phyloP scores from a whole-genome alignment of 1,140 invertebrate genomes.

The Heterodera schachtii region DNA sequence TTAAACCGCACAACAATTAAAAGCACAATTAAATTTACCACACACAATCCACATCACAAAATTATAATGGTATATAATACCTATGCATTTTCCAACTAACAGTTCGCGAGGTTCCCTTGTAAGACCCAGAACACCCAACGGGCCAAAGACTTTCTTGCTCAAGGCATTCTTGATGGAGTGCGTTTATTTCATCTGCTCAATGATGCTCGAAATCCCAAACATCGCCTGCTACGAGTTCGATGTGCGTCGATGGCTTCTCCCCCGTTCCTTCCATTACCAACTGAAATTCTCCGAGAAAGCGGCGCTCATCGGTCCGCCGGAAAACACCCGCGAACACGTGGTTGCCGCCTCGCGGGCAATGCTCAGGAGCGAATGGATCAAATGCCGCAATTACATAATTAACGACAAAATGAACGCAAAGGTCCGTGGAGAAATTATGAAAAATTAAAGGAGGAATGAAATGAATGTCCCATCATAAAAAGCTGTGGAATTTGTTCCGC shows the following conservation, averaged over 20 bases:
- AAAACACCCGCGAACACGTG: constrained; percentile 98
- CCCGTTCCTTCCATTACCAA: constrained; percentile 98
- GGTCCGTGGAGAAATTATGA: constrained; percentile 65
- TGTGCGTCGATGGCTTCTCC: constrained; percentile 92
- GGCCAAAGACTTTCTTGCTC: too few relatives aligned
- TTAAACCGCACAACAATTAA: too few relatives aligned
- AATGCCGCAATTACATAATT: constrained; percentile 90
- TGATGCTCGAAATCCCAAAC: constrained; percentile 98
- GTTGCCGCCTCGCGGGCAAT: constrained; percentile 97
- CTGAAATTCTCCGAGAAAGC: constrained; percentile 91
- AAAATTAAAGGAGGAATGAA: constrained; percentile 31
- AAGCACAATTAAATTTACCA: too few relatives aligned
- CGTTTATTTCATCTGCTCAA: constrained; percentile 82
- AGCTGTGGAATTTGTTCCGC: constrained; percentile 96
- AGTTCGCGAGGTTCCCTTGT: too few relatives aligned
- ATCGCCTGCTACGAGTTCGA: constrained; percentile 98
- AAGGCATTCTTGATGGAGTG: constrained; percentile 98
- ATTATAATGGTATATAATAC: too few relatives aligned
- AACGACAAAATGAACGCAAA: constrained; percentile 99
- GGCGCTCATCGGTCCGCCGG: constrained; percentile 86
- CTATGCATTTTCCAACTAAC: too few relatives aligned
- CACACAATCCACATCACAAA: too few relatives aligned
- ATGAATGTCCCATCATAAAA: constrained; percentile 8
- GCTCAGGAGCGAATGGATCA: constrained; percentile 94
- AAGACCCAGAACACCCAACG: too few relatives aligned